Evolutionary conservation across 1,140 invertebrate genomes (phyloP), one percentile per base, ranked within the genome.

Genomic region (Habropoda laboriosa): DNA sequence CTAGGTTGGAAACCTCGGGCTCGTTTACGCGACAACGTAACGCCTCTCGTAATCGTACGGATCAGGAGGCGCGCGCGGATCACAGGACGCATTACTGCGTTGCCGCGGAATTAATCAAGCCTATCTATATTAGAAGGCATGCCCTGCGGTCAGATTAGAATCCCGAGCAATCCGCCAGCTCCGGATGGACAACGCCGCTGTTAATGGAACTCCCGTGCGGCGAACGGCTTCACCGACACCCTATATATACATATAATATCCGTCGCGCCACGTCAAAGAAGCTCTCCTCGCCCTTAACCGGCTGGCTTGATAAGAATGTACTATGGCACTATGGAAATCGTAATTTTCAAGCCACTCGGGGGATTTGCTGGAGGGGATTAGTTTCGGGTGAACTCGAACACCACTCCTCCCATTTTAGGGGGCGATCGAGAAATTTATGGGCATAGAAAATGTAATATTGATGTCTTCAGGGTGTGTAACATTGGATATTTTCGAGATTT

Each of bases 81-180:
- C 85, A 81, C 87, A 79, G 82, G 85, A 76, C 86, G 87, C 86
- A 84, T 82, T 70, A 55, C 63, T 55, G 73, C 74, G 70, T 82
- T 85, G 79, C 83, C 85, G 76, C 88, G 87, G 89, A 90, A 91
- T 91, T 88, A 91, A 91, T 91, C 89, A 89, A 87, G 83, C 88
- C 89, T 87, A 89, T 90, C 87, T 89, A 87, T 91, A 89, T 90
- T 90, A 89, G 86, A 89, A 90, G 88, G 86, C 86, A 88, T 88
- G 83, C 85, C 74, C 84, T 89, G 89, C 82, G 89, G 89, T 90
- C 75, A 81, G 88, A 90, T 92, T 90, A 89, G 89, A 89, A 90
- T 86, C 86, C 89, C 81, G 86, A 81, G 79, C 80, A 84, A 89
- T 88, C 83, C 85, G 75, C 75, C 77, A 77, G 42, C 10, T 79